Conservation (phyloP, 2,797 vertebrate species). For the Acropternis orthonyx region DNA sequence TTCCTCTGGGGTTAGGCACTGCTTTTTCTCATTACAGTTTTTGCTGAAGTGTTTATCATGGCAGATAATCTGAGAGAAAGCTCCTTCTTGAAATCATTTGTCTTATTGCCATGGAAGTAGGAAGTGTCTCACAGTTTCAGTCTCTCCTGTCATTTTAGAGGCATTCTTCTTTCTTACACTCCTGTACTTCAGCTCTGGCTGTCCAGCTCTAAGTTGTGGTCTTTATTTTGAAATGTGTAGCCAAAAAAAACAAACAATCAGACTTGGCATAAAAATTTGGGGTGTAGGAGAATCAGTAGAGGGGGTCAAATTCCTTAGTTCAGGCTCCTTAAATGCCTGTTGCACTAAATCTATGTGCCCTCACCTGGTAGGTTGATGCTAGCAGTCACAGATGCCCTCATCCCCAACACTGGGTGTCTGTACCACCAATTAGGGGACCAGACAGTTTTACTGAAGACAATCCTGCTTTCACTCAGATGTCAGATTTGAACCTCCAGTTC, state of each 20-base stretch:
- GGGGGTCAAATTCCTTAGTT: not conserved
- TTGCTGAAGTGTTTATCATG: conserved; percentile 36
- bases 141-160: not conserved
- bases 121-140: conserved; percentile 9
- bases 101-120: conserved; percentile 35
- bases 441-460: not conserved
- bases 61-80: conserved; percentile 54
- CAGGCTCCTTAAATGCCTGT: not conserved
- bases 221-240: not conserved
- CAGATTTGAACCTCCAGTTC: accelerated
- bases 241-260: not conserved
- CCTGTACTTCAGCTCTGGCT: not conserved
- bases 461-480: not conserved
- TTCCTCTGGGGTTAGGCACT: conserved; percentile 29
- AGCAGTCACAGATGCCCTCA: not conserved
- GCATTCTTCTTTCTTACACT: not conserved
- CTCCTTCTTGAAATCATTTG: conserved; percentile 37
- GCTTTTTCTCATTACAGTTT: conserved; percentile 58
- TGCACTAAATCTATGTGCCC: not conserved
- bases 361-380: not conserved
- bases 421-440: not conserved
- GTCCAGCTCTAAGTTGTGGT: not conserved
- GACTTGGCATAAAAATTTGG: not conserved
- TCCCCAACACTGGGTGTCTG: not conserved
- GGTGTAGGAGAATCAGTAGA: not conserved